Conservation (phyloP, 2,888 invertebrate genomes). For the Idaea straminata region DNA sequence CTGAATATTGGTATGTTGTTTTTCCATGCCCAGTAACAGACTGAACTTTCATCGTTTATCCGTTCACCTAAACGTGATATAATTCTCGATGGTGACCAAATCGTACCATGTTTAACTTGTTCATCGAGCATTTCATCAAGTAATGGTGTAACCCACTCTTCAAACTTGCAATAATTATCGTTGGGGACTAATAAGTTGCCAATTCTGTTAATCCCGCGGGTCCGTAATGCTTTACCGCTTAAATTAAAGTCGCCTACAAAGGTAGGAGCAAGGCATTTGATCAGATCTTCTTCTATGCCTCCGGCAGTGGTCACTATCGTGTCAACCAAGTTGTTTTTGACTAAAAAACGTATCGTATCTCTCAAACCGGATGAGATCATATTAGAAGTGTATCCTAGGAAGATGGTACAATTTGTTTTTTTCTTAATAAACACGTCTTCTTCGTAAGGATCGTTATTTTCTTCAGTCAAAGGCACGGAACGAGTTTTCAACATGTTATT, state of each 20-base stretch:
- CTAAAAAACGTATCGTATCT: constrained; percentile 91
- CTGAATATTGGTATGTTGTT: constrained; percentile 98
- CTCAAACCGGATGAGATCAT: constrained; percentile 97
- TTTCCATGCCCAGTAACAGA: constrained; percentile 98
- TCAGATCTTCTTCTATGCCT: constrained; percentile 98
- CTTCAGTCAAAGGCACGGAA: constrained; percentile 83
- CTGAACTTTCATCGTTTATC: constrained; percentile 94
- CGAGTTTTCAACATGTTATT: constrained; percentile 93
- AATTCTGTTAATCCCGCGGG: constrained; percentile 93
- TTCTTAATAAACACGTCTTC: constrained; percentile 90
- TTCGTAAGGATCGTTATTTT: constrained; percentile 84
- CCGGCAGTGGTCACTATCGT: constrained; percentile 98
- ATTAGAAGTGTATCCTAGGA: constrained; percentile 98
- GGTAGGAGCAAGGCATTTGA: constrained; percentile 98
- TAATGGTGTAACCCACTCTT: constrained; percentile 97
- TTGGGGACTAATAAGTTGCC: constrained; percentile 97
- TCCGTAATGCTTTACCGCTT: constrained; percentile 88
- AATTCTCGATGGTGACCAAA: constrained; percentile 91
- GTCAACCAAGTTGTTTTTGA: constrained; percentile 88
- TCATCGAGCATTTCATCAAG: constrained; percentile 94
- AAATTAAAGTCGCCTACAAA: constrained; percentile 95
- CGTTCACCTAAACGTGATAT: constrained; percentile 89
- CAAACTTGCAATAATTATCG: constrained; percentile 98
- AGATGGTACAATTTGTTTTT: constrained; percentile 93
- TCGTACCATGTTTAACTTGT: constrained; percentile 85